Evolutionary conservation across 1,140 invertebrate genomes (phyloP).

Genomic region (Limonius californicus): DNA sequence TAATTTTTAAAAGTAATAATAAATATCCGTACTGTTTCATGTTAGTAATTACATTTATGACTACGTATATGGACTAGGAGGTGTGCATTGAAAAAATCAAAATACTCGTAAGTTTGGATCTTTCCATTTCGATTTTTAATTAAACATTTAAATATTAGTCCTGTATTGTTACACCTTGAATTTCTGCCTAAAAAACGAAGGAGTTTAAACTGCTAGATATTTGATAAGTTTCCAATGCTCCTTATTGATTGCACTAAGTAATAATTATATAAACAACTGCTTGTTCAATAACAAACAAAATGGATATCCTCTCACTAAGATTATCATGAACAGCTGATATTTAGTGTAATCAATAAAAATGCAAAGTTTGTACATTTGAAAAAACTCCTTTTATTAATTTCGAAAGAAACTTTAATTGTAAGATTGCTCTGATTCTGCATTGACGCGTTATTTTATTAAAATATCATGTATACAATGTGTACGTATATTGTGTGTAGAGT

Average conservation of each 20-base stretch:
- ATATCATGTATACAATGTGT: slow-evolving; percentile 13
- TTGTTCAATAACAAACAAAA: too few species aligned
- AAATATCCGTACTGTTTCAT: background rate
- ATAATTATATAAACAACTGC: too few species aligned
- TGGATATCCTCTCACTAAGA: too few species aligned
- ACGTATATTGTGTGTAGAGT: slow-evolving; percentile 16
- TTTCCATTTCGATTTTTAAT: background rate
- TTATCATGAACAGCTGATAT: too few species aligned
- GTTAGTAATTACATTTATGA: background rate
- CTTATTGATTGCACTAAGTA: too few species aligned
- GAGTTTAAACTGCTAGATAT: too few species aligned
- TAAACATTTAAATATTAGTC: too few species aligned
- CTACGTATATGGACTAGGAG: too few species aligned
- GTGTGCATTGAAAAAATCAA: background rate
- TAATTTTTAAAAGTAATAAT: slow-evolving; percentile 2
- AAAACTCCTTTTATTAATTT: background rate
- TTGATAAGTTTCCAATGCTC: too few species aligned
- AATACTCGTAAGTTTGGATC: background rate
- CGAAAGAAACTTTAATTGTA: background rate
- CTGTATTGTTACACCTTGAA: too few species aligned
- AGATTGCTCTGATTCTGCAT: background rate
- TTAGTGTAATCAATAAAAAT: too few species aligned
- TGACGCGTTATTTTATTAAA: slow-evolving; percentile 7
- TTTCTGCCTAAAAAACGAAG: too few species aligned
- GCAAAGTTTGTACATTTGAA: background rate